Base-by-base conservation (phyloP, 1,140 invertebrate genomes). In the Tribolium castaneum region DNA sequence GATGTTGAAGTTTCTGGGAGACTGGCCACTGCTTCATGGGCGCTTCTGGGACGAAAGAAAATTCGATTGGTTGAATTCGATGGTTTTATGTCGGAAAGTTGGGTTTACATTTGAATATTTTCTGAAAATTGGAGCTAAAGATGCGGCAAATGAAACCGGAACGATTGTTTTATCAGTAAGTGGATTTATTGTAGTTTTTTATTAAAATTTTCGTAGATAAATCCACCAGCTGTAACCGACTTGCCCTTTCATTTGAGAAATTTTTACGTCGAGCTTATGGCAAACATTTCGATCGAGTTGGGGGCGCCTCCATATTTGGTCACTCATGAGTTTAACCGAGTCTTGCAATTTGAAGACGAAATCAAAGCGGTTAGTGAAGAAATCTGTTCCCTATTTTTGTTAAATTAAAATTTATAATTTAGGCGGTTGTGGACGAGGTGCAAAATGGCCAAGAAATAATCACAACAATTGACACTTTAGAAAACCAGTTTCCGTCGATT, bases 11-110 rank as follows among this genome's bases (percentile, higher is more conserved):
- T 86, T 90, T 12, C 86, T 97, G n/a, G 82, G 79, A 2, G 95
- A 95, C 4, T 98, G 96, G 96, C 96, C 97, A 0, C 91, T 97
- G 9, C 86, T 97, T 0, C 91, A 93, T 77, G 94, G 92, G 0
- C 88, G 92, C 1, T 80, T 79, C 0, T 97, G 96, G 96, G 89
- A 93, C 78, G 87, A 88, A 0, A 90, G 89, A 34, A 84, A 88
- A 0, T 85, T 86, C 25, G 89, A 91, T 45, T 97, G 95, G 96
- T 92, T 92, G 79, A 89, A 94, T 66, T 92, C 92, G 10, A 92
- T 96, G 6, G 94, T 93, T 86, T 92, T 90, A 70, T 96, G 95
- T 87, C 89, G 93, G 10, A 86, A 88, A 49, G 86, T 89, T 3
- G 96, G 96, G 3, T 95, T 95, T 83, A 94, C 93, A 1, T 92